phyloP scores from a whole-genome alignment of 2,797 vertebrate species.

The Pampus argenteus region DNA sequence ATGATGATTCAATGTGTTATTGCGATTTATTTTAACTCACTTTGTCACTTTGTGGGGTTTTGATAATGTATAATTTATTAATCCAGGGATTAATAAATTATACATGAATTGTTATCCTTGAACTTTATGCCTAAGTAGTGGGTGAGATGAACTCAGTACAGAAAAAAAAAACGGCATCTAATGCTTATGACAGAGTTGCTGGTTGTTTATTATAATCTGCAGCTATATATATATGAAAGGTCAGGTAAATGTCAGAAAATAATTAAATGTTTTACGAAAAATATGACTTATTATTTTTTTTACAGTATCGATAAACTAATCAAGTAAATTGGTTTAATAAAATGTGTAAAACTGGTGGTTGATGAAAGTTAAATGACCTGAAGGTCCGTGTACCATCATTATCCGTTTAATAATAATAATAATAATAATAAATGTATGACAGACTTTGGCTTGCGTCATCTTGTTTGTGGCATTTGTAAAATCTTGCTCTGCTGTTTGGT shows the following conservation, averaged over 20 bases:
- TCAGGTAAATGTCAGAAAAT: neutral
- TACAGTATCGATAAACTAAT: neutral
- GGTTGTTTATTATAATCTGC: too few relatives aligned
- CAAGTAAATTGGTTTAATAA: neutral
- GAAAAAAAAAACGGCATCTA: neutral
- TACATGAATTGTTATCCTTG: too few relatives aligned
- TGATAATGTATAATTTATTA: neutral
- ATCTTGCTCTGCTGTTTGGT: slow-evolving; percentile 25
- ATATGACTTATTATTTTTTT: neutral
- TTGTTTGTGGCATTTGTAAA: neutral
- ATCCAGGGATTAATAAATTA: too few relatives aligned
- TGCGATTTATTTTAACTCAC: neutral
- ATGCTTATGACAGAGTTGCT: neutral
- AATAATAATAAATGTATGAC: too few relatives aligned
- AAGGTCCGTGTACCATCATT: neutral
- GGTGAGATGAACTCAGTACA: slow-evolving; percentile 12
- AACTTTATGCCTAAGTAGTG: slow-evolving; percentile 16
- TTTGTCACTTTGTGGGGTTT: neutral
- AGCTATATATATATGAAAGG: too few relatives aligned
- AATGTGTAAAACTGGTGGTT: neutral
- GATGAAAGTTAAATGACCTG: neutral
- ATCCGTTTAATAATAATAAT: too few relatives aligned
- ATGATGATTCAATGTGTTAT: neutral
- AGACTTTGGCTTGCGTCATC: neutral
- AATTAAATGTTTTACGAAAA: neutral